Evolutionary conservation across 23 tunicate genomes (phyloP).

Genomic region (Ciona savignyi): DNA sequence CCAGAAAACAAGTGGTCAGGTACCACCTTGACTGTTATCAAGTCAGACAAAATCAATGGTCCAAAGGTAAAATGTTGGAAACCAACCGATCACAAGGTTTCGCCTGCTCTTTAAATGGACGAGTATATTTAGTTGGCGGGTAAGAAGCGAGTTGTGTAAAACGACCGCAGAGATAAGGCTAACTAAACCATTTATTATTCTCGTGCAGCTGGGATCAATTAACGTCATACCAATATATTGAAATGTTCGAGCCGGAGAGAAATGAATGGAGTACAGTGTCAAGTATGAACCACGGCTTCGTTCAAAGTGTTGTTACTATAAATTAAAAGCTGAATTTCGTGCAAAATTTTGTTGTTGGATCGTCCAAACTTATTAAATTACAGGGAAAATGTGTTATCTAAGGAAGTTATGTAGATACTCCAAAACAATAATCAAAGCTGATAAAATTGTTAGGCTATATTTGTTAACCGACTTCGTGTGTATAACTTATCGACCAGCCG

Average conservation of each 20-base stretch:
- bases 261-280: conserved; percentile 31
- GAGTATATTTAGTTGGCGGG: conserved; percentile 44
- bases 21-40: conserved; percentile 38
- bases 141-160: conserved; percentile 11
- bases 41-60: conserved; percentile 9
- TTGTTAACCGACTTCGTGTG: too few species aligned
- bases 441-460: too few species aligned
- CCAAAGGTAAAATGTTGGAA: conserved; percentile 15
- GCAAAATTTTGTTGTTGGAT: too few species aligned
- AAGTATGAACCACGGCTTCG: conserved; percentile 44
- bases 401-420: too few species aligned
- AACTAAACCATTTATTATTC: too few species aligned
- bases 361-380: too few species aligned
- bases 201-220: conserved; percentile 27
- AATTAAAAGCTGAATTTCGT: too few species aligned
- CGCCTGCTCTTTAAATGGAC: conserved; percentile 39
- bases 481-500: too few species aligned
- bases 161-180: too few species aligned
- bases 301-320: conserved; percentile 9
- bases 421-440: too few species aligned
- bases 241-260: conserved; percentile 18
- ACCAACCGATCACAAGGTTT: conserved; percentile 52
- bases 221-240: conserved; percentile 39
- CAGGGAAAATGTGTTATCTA: too few species aligned
- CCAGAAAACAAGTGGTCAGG: conserved; percentile 5